Conservation (phyloP, 2,797 vertebrate genomes). For the Brachyrhaphis roseni region DNA sequence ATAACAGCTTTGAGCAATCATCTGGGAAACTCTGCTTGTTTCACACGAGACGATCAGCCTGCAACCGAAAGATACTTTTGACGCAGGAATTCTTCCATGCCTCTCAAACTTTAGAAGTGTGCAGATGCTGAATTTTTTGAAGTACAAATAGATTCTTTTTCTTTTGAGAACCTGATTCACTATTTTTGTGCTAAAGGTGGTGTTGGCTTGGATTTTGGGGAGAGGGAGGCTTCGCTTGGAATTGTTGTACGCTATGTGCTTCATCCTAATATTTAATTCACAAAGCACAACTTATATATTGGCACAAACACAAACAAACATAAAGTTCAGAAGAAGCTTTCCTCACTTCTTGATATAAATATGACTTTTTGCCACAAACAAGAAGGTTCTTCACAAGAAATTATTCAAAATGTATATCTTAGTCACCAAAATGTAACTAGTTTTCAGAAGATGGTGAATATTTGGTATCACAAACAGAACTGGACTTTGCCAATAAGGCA, state of each 20-base stretch:
- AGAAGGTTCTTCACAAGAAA: background rate
- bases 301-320: background rate
- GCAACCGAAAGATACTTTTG: slow-evolving; percentile 1
- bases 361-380: background rate
- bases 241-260: background rate
- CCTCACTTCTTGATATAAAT: background rate
- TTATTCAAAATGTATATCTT: background rate
- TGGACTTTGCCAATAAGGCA: background rate
- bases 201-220: background rate
- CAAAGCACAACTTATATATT: background rate
- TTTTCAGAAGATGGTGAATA: background rate
- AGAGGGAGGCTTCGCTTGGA: too few relatives aligned
- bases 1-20: background rate
- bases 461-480: background rate
- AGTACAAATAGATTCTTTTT: background rate
- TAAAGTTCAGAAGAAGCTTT: background rate
- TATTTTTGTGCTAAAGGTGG: background rate
- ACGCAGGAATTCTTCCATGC: background rate
- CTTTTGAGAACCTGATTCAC: background rate
- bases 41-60: background rate
- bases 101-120: background rate
- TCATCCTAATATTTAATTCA: background rate
- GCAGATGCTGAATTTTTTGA: background rate
- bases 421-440: background rate
- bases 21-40: background rate